Evolutionary conservation across 1,140 invertebrate species (phyloP).

Genomic region (Caenorhabditis latens): DNA sequence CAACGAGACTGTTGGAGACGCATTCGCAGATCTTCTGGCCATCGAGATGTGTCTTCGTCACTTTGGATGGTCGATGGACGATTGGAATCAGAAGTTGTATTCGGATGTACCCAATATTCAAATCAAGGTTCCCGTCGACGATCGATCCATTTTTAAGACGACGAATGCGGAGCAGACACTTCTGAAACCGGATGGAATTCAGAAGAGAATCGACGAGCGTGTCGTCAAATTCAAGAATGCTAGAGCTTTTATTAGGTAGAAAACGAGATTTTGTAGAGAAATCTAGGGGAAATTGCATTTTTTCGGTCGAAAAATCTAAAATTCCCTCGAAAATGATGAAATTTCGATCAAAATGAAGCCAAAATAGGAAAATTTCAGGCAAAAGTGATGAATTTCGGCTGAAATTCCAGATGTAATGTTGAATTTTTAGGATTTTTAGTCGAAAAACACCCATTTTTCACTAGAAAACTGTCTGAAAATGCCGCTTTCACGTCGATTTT

Average conservation of each 20-base stretch:
- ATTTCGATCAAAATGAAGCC: neutral
- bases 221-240: constrained; percentile 61
- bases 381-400: neutral
- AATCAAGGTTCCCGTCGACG: constrained; percentile 85
- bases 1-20: constrained; percentile 87
- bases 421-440: neutral
- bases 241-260: constrained; percentile 72
- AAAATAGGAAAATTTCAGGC: neutral
- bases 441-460: no score
- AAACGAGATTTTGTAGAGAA: neutral
- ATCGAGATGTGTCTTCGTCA: constrained; percentile 89
- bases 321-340: no score
- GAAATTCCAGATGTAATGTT: neutral
- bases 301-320: constrained; percentile 5
- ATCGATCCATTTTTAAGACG: constrained; percentile 67
- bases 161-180: constrained; percentile 68
- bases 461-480: no score
- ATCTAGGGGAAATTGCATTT: neutral
- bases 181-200: constrained; percentile 69
- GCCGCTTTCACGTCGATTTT: no score
- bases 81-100: constrained; percentile 87
- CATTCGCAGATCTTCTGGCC: constrained; percentile 92
- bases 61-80: constrained; percentile 84
- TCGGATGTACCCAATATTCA: constrained; percentile 89
- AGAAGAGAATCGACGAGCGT: constrained; percentile 69